Evolutionary conservation across 2,888 invertebrate genomes (phyloP).

Genomic region (Leptinotarsa haldemani): DNA sequence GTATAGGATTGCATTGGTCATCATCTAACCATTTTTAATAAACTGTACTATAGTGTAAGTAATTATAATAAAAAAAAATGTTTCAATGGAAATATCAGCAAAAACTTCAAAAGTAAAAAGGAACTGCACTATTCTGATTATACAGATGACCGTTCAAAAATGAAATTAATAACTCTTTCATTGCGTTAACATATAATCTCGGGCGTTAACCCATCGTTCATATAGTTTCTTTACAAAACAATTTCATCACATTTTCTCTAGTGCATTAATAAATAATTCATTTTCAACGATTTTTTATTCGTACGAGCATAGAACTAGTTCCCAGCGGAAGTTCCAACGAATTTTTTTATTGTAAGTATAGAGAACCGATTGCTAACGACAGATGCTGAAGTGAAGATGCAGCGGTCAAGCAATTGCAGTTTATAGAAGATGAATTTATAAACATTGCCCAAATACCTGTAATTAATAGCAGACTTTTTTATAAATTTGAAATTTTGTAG

Average conservation of each 20-base stretch:
- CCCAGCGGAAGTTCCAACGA: conserved; percentile 19
- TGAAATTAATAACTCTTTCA: background rate
- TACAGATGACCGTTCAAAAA: background rate
- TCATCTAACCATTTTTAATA: no score
- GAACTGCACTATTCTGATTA: background rate
- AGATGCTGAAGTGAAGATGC: background rate
- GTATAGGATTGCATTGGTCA: no score
- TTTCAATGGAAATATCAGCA: no score
- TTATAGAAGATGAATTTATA: background rate
- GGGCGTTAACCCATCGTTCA: background rate
- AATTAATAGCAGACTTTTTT: no score
- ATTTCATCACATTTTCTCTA: background rate
- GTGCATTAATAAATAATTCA: conserved; percentile 8
- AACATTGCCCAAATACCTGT: background rate
- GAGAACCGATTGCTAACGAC: background rate
- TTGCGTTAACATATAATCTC: conserved; percentile 1
- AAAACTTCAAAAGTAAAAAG: no score
- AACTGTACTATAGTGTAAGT: no score
- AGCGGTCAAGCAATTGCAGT: background rate
- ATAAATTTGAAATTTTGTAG: no score
- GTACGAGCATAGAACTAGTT: conserved; percentile 11
- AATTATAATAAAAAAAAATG: no score
- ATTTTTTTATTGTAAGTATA: conserved; percentile 9
- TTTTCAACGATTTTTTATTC: background rate
- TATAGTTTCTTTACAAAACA: background rate